Base-by-base conservation (phyloP, 2,797 vertebrate genomes). In the Sebastes baramenuke region DNA sequence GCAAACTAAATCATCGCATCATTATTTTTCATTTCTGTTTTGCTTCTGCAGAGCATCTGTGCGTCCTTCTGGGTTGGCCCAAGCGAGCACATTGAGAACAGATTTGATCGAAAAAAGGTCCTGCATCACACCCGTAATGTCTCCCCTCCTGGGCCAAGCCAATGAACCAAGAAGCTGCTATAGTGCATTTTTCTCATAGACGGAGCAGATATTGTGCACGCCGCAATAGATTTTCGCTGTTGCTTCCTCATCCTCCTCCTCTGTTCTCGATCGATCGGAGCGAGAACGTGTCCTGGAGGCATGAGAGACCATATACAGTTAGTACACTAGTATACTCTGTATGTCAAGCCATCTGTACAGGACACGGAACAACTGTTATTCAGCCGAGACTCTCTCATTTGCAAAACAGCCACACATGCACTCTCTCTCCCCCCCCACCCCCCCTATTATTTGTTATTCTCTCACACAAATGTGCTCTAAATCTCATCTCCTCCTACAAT, bases 401-500 rank as follows among this genome's bases (percentile, higher is more conserved):
- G 75, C 87, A 83, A 81, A 87, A 72, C 38, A 84, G 64, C 62
- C 71, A 24, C 59, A 82, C 34, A 67, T 22, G 25, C 67, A 69
- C 46, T 14, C 36, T 30, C 54, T 14, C n/a, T 0, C n/a, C n/a
- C 1, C 4, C 34, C 34, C n/a, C n/a, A n/a, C n/a, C 34, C 4
- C 34, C n/a, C 14, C 67, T 66, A 56, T 92, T 87, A 88, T 91
- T 90, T 86, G 81, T 84, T 84, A 81, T 90, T 85, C 73, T 62
- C 74, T 75, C 67, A 52, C 67, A 74, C 81, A 87, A 84, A 87
- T 67, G 61, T 5, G 9, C 69, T 62, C 66, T 78, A 89, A 91
- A 91, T 92, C 85, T 86, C 87, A 91, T 89, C 78, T 82, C 66
- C 58, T 75, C 60, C 80, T 75, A 80, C 79, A 85, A 89, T 88